A percentile compares a stretch with the other conserved stretches of the same genome.
These are phyloP conservation scores for Caenorhabditis macrosperma DNA, from an alignment of 2,888 invertebrate species.

Conservation along the genomic window DNA sequence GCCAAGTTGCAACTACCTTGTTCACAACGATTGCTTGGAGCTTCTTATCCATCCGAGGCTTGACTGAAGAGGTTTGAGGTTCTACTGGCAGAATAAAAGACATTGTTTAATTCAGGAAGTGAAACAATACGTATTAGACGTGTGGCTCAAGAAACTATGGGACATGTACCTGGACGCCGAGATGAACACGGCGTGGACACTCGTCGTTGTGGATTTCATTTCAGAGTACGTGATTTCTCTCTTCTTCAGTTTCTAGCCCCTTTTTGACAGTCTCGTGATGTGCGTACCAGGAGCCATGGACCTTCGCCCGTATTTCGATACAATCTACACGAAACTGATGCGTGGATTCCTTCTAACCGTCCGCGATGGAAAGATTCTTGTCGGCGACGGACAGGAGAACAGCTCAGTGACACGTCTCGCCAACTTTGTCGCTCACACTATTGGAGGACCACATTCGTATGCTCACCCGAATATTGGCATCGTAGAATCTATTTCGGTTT, in stretches of 20 bases:
- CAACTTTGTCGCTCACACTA: constrained; percentile 17
- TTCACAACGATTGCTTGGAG: constrained; percentile 19
- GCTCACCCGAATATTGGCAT: not conserved
- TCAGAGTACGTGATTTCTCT: constrained; percentile 8
- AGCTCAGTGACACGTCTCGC: constrained; percentile 14
- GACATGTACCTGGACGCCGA: constrained; percentile 59
- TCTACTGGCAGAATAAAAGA: not conserved
- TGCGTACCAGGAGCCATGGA: constrained; percentile 51
- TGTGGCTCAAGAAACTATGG: constrained; percentile 63
- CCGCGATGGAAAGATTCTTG: constrained; percentile 54
- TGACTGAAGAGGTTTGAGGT: constrained; percentile 56
- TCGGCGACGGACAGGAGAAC: constrained; percentile 45
- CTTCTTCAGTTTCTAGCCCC: not conserved
- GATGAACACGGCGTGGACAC: constrained; percentile 64
- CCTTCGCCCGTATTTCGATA: constrained; percentile 52
- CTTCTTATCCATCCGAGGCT: constrained; percentile 35
- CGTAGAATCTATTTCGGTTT: no score
- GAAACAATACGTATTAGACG: constrained; percentile 37
- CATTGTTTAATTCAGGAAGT: constrained; percentile 43
- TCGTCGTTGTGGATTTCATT: constrained; percentile 44
- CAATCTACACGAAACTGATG: constrained; percentile 62
- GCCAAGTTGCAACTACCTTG: not conserved
- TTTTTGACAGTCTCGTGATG: not conserved
- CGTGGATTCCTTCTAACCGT: constrained; percentile 59
- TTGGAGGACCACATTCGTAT: constrained; percentile 54